Conservation (phyloP, 2,888 invertebrate species). For the Drosophila dives region DNA sequence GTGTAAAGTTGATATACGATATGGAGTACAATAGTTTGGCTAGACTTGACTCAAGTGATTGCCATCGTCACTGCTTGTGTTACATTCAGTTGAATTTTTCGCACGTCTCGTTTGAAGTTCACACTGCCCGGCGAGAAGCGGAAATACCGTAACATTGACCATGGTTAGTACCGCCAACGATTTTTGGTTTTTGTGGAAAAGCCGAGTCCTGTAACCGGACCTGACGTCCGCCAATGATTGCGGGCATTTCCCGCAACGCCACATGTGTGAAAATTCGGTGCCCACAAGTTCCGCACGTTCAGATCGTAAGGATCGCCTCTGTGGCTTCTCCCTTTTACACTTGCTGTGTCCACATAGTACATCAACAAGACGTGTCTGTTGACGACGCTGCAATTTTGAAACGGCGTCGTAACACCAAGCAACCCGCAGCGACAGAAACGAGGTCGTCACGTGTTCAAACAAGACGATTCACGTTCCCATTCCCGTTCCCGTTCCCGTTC, state of each 20-base stretch:
- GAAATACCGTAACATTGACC: constrained; percentile 67
- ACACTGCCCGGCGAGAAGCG: constrained; percentile 48
- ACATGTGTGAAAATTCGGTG: constrained; percentile 69
- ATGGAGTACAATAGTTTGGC: not conserved
- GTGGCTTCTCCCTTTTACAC: constrained; percentile 30
- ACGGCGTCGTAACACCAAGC: constrained; percentile 48
- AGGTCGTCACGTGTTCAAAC: constrained; percentile 77
- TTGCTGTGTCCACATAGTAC: constrained; percentile 42
- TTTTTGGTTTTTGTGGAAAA: constrained; percentile 33
- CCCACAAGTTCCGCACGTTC: constrained; percentile 60
- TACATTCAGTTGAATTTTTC: constrained; percentile 74
- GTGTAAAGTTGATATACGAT: not conserved
- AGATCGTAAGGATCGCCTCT: constrained; percentile 18
- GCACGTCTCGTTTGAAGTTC: constrained; percentile 70
- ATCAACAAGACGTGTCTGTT: constrained; percentile 57
- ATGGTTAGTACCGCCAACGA: constrained; percentile 49
- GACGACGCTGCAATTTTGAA: constrained; percentile 52
- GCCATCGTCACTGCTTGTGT: constrained; percentile 38
- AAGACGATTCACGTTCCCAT: constrained; percentile 51
- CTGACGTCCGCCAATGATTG: constrained; percentile 43
- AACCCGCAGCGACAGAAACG: constrained; percentile 68
- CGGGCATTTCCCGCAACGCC: constrained; percentile 54
- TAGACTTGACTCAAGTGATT: constrained; percentile 39
- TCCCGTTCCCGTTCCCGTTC: constrained; percentile 16
- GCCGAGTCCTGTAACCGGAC: constrained; percentile 63